Percentiles rank a stretch among this genome's conserved stretches.
phyloP scores from a whole-genome alignment of 2,797 vertebrate genomes.

The Intellagama lesueurii region DNA sequence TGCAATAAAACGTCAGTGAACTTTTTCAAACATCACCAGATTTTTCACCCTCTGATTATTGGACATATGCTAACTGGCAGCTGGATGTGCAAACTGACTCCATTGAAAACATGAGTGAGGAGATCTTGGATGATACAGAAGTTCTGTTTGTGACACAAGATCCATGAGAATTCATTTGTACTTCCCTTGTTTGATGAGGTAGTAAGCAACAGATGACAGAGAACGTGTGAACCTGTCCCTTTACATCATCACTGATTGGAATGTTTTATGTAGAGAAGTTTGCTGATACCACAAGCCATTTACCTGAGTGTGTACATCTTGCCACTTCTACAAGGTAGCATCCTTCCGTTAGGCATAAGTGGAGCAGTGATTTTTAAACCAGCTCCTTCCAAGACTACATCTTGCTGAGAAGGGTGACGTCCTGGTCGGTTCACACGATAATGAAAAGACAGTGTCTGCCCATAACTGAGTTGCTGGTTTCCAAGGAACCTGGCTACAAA shows the following conservation, averaged over 20 bases:
- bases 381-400: constrained; percentile 89
- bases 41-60: neutral
- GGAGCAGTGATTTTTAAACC: constrained; percentile 83
- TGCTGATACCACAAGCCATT: neutral
- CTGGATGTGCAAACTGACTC: neutral
- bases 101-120: neutral
- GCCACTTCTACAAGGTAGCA: constrained; percentile 86
- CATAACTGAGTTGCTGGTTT: constrained; percentile 90
- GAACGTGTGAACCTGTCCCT: neutral
- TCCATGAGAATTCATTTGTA: neutral
- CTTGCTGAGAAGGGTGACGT: constrained; percentile 81
- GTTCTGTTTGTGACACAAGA: neutral
- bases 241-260: neutral
- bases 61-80: neutral
- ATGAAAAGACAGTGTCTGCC: constrained; percentile 88
- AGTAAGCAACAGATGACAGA: neutral
- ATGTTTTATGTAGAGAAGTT: neutral
- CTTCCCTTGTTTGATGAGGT: too few species aligned
- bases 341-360: constrained; percentile 81
- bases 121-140: neutral
- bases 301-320: constrained; percentile 89
- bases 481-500: constrained; percentile 86
- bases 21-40: neutral
- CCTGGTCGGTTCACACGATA: constrained; percentile 90
- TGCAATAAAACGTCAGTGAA: neutral